Base-by-base conservation (phyloP, 2,113 vertebrate genomes). In the Siniperca chuatsi region DNA sequence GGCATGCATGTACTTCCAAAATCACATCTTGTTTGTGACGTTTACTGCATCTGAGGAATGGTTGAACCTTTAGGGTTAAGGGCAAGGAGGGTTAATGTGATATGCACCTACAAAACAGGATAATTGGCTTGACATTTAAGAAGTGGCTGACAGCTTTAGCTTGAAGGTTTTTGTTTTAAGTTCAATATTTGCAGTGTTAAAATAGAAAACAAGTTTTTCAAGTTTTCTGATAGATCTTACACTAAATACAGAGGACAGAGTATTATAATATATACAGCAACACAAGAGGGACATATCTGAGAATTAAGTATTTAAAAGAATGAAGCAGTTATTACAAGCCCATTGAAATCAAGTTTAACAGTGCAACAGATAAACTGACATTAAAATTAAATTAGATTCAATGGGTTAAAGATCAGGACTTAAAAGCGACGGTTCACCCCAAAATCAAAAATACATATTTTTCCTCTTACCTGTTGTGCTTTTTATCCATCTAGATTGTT, bases 371-470 rank as follows among this genome's bases (percentile, higher is more conserved):
- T 54, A 71, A 37, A 15, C 15, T 23, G 64, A 65, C 68, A 66
- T 77, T 50, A 10, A 12, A 68, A 60, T 16, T 1, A 75, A 74
- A 90, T 72, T 54, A 72, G 61, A 79, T 70, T 46, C 29, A 73
- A 68, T 35, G 52, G 67, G 62, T 67, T 66, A 25, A 68, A 86
- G 79, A 75, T 83, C 74, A 82, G 80, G 75, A 52, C 77, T 76
- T 54, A 72, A 69, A 69, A 87, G 72, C 61, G 52, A 50, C 78
- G 69, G 67, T 81, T 87, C 75, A 37, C 3, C 5, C 35, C 35
- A 3, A 37, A 37, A 37, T 37, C 35, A 37, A 37, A 37, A 37
- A 6, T 37, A 37, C 35, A 37, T 37, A 37, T 37, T 37, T 37
- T 29, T 29, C 29, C 29, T 29, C 29, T 29, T 29, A 29, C 29